Base-by-base conservation (phyloP, 2,797 vertebrate species). In the Epinephelus awoara region DNA sequence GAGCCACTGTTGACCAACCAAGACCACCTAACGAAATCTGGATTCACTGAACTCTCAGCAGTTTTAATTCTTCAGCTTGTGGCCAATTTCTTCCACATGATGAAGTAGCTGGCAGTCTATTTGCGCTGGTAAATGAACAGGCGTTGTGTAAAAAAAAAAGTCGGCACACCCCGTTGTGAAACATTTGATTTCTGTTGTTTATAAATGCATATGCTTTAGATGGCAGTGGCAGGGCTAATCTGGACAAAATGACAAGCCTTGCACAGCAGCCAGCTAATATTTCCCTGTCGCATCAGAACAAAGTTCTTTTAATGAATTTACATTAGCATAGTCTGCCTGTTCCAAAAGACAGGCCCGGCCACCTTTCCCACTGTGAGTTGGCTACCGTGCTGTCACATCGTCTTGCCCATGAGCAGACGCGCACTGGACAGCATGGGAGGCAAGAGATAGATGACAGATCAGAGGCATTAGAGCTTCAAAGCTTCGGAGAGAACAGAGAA, bases 391-490 rank as follows among this genome's bases (percentile, higher is more conserved):
- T 75, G 82, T 87, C 84, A 89, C 77, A 70, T 67, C 11, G 23
- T 76, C 63, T 44, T 55, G 67, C 82, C 85, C 68, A 34, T 73
- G 79, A 76, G 82, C 85, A 79, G 59, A 68, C 38, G 27, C 23
- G 8, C 63, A 10, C 70, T 65, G 89, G 89, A 90, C 87, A 85
- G 73, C 74, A 80, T 68, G 77, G 84, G 69, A 83, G 82, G 77
- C 68, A 55, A 70, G 80, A 89, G 83, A 91, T 84, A 86, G 82
- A 90, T 85, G 85, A 82, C 85, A 85, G 82, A 93, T 93, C 90
- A 91, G 83, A 90, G 70, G 85, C 81, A 85, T 86, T 75, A 85
- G 58, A 79, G 69, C 89, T 87, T 92, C 89, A 91, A 91, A 92
- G 86, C 87, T 76, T 15, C 1, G 59, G 54, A 77, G 82, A 86